Evolutionary conservation across 2,888 invertebrate genomes (phyloP).

Genomic region (Thecocarcelia acutangulata): DNA sequence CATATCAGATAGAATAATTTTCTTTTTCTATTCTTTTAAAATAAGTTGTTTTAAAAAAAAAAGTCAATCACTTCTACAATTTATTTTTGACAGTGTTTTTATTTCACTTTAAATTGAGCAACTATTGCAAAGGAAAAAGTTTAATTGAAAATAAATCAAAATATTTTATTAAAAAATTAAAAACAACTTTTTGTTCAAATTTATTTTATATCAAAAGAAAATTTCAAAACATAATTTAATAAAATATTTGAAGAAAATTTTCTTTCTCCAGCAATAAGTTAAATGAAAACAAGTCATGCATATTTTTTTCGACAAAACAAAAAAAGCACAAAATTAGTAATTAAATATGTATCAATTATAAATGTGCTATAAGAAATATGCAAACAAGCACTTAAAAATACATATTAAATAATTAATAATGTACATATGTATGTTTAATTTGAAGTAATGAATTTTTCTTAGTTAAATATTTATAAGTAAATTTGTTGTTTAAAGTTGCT

Average conservation of each 20-base stretch:
- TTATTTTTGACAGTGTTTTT: slow-evolving; percentile 6
- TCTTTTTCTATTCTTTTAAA: no score
- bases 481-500: neutral
- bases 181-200: slow-evolving; percentile 17
- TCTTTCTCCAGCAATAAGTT: slow-evolving; percentile 6
- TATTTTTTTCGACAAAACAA: slow-evolving; percentile 9
- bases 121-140: slow-evolving; percentile 18
- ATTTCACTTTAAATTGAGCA: neutral
- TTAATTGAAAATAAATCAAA: slow-evolving; percentile 47
- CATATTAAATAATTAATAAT: slow-evolving; percentile 9
- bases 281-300: slow-evolving; percentile 41
- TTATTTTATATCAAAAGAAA: neutral
- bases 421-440: no score
- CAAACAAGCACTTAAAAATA: neutral
- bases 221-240: slow-evolving; percentile 16
- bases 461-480: neutral
- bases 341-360: slow-evolving; percentile 26
- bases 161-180: neutral
- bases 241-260: slow-evolving; percentile 5
- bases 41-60: no score
- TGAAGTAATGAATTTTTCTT: neutral
- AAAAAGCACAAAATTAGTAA: neutral
- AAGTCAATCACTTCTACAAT: no score
- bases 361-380: neutral
- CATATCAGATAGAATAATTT: no score